These are phyloP conservation scores for Sesamia nonagrioides DNA, from an alignment of 1,140 invertebrate species.

Conservation along the genomic window DNA sequence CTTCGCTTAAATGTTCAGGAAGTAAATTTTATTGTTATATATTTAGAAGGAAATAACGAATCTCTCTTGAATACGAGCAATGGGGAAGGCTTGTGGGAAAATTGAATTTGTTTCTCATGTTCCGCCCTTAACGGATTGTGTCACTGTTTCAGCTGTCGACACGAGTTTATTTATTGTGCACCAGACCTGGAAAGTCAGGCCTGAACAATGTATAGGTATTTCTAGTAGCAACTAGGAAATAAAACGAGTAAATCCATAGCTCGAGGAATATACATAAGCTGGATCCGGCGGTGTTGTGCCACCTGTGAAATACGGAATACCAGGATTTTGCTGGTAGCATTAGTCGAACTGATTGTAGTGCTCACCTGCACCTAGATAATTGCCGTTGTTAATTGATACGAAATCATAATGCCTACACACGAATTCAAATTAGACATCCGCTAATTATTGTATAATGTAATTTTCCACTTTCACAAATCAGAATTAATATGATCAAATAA, in stretches of 20 bases:
- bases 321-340: constrained; percentile 44
- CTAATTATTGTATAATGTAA: constrained; percentile 1
- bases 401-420: constrained; percentile 12
- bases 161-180: constrained; percentile 36
- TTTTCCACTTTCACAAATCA: constrained; percentile 49
- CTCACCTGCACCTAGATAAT: constrained; percentile 53
- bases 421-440: background rate
- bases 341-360: constrained; percentile 24
- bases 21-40: constrained; percentile 51
- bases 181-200: background rate
- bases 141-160: constrained; percentile 33
- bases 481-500: constrained; percentile 53
- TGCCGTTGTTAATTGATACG: constrained; percentile 17
- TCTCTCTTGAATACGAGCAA: constrained; percentile 37
- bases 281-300: background rate
- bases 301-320: constrained; percentile 19
- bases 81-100: constrained; percentile 18
- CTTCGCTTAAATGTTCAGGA: constrained; percentile 45
- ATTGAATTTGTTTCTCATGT: constrained; percentile 45
- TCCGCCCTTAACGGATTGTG: constrained; percentile 29
- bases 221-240: background rate
- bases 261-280: background rate
- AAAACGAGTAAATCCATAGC: constrained; percentile 20
- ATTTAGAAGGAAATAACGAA: constrained; percentile 44
- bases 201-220: background rate